phyloP scores from a whole-genome alignment of 2,888 invertebrate species.

The Tetragnatha montana region DNA sequence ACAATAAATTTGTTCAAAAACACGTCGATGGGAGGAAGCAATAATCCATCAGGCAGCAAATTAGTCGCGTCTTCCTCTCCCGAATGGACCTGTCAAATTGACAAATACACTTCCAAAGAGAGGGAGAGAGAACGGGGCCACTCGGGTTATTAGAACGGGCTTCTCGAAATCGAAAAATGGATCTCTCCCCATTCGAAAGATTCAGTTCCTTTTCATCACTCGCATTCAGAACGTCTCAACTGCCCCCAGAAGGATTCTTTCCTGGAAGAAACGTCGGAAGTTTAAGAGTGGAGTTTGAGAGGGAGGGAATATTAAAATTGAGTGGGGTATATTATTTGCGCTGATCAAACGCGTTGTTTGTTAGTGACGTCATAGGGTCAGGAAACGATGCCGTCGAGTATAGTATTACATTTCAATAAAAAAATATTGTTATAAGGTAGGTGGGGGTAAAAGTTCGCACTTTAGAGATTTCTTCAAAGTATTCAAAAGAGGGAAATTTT shows the following conservation, averaged over 20 bases:
- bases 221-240: not conserved
- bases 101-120: constrained; percentile 19
- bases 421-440: no score
- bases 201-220: not conserved
- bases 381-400: no score
- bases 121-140: constrained; percentile 22
- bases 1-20: constrained; percentile 26
- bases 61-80: constrained; percentile 33
- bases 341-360: not conserved
- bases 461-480: no score
- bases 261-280: not conserved
- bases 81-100: constrained; percentile 53
- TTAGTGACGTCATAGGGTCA: no score
- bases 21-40: not conserved
- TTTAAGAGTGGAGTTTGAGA: not conserved
- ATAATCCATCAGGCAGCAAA: constrained; percentile 42
- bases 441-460: no score
- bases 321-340: not conserved
- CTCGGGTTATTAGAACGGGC: constrained; percentile 19
- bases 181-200: not conserved
- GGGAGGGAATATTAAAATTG: not conserved
- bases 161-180: constrained; percentile 18
- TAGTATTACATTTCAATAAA: no score
- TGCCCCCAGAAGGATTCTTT: not conserved
- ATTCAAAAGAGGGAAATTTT: no score